Conservation (phyloP, 2,888 invertebrate species). For the Drosophila ezoana region DNA sequence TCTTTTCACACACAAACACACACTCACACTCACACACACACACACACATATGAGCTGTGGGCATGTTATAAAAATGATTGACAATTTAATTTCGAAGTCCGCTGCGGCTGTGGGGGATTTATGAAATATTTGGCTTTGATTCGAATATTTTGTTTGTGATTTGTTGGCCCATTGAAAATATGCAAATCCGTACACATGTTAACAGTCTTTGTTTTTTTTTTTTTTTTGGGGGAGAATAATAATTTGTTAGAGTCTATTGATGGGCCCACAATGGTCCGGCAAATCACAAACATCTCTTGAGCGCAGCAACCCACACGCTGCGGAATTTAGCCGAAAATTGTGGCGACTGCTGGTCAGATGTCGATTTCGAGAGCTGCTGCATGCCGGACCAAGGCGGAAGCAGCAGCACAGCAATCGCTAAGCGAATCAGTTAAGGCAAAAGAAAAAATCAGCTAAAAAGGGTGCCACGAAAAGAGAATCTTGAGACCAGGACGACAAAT, state of each 20-base stretch:
- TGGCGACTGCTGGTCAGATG: conserved; percentile 52
- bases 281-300: conserved; percentile 48
- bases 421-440: conserved; percentile 37
- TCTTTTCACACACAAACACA: conserved; percentile 65
- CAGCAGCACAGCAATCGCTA: conserved; percentile 37
- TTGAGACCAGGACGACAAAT: conserved; percentile 56
- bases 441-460: conserved; percentile 51
- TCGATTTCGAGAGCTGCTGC: conserved; percentile 31
- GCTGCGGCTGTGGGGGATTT: conserved; percentile 68
- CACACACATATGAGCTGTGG: conserved; percentile 20
- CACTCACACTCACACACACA: conserved; percentile 38
- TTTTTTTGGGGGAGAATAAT: conserved; percentile 27
- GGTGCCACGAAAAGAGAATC: conserved; percentile 37
- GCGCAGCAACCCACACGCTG: conserved; percentile 63
- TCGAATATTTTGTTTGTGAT: conserved; percentile 53
- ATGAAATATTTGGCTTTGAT: conserved; percentile 64
- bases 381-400: conserved; percentile 53
- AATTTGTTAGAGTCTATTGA: conserved; percentile 35
- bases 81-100: conserved; percentile 80
- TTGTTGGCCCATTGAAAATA: conserved; percentile 57
- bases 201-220: conserved; percentile 39
- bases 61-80: conserved; percentile 80
- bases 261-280: conserved; percentile 50
- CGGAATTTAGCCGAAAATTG: conserved; percentile 54
- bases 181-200: conserved; percentile 73